phyloP scores from a whole-genome alignment of 1,140 invertebrate genomes.

The Orchestia grillus region DNA sequence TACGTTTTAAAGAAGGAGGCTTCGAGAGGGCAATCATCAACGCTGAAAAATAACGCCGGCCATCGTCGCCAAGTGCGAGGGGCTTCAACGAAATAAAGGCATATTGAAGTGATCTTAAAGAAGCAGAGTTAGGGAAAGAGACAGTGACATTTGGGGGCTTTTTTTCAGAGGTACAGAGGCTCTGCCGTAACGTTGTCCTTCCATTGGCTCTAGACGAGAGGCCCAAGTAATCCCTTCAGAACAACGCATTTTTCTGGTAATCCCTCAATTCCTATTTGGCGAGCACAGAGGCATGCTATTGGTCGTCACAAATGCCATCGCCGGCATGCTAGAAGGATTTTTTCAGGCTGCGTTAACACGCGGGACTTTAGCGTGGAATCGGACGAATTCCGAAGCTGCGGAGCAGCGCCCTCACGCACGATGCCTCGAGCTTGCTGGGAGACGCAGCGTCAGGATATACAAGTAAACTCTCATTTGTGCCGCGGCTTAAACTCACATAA shows the following conservation, averaged over 20 bases:
- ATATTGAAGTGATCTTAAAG: conserved; percentile 47
- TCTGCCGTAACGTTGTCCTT: background rate
- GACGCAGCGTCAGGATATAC: background rate
- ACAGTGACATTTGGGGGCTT: conserved; percentile 47
- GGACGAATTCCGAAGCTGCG: background rate
- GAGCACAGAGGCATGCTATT: conserved; percentile 54
- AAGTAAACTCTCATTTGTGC: conserved; percentile 31
- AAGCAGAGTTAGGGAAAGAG: conserved; percentile 52
- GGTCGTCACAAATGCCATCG: conserved; percentile 56
- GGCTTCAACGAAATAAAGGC: conserved; percentile 51
- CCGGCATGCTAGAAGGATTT: conserved; percentile 7
- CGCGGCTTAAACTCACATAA: conserved; percentile 40
- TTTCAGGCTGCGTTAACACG: conserved; percentile 27
- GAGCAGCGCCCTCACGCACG: background rate
- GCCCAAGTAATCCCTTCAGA: conserved; percentile 46
- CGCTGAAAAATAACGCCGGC: conserved; percentile 43
- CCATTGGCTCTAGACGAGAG: conserved; percentile 26
- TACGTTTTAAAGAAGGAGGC: conserved; percentile 40
- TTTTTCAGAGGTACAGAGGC: conserved; percentile 12
- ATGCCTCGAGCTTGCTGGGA: background rate
- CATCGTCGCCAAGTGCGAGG: conserved; percentile 7
- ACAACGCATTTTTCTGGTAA: conserved; percentile 54
- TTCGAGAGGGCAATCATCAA: conserved; percentile 32
- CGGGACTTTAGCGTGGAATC: conserved; percentile 6
- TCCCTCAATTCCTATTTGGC: conserved; percentile 56